Base-by-base conservation (phyloP, 1,140 invertebrate genomes). In the Drosophila fuyamai region DNA sequence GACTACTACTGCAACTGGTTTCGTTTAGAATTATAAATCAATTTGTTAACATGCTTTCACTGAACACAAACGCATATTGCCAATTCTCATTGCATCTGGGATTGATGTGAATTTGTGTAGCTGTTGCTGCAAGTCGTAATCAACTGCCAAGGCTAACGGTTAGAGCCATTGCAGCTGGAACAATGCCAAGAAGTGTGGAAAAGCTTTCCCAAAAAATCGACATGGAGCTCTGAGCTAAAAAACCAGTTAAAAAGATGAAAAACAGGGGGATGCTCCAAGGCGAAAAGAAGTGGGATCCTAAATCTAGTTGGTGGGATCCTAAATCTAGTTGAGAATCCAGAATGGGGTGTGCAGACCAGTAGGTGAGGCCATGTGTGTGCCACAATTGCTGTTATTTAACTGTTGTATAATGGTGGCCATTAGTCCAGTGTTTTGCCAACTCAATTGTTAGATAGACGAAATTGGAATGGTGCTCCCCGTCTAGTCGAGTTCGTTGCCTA, bases 401-500 rank as follows among this genome's bases (percentile, higher is more conserved):
- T 76, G 80, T 83, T 83, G 72, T 76, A 83, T 83, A 83, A 83
- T 83, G 60, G 58, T 44, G 32, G 54, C 55, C 55, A 80, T 80
- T 77, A 77, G 50, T 10, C 44, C 36, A 55, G 46, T 40, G 46
- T 70, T 77, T 68, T 36, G 50, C 43, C 73, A 66, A 18, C 41
- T 43, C 32, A 63, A 44, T 41, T 65, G 40, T 12, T 10, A 47
- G 46, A 40, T 46, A 40, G 35, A 36, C 10, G 18, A 35, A 47
- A 32, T 61, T 10, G 61, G 47, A 68, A 56, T 53, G 47, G 18
- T 14, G 46, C 36, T 32, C 50, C n/a, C n/a, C 36, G 41, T 48
- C 59, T 40, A 62, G 8, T 35, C 38, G 6, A 58, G 59, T 75
- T 76, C 18, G 71, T 51, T 57, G 40, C 23, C 47, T 40, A 65